Evolutionary conservation across 2,888 invertebrate genomes (phyloP).

Genomic region (Eupeodes luniger): DNA sequence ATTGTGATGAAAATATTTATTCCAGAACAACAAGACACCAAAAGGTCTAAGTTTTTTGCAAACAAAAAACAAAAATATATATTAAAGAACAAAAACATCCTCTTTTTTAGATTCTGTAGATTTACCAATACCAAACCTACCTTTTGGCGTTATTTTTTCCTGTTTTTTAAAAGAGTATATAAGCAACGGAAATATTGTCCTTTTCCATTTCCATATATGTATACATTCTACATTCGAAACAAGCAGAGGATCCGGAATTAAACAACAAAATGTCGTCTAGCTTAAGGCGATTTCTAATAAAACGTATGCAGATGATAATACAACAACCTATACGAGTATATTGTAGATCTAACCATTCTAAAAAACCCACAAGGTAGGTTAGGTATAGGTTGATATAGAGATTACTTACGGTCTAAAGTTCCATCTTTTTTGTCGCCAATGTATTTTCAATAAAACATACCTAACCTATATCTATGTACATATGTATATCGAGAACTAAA

Average conservation of each 20-base stretch:
- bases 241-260: constrained; percentile 13
- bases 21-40: background rate
- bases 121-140: background rate
- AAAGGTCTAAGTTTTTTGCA: background rate
- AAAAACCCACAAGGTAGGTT: constrained; percentile 27
- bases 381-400: background rate
- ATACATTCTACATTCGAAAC: constrained; percentile 22
- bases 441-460: constrained; percentile 24
- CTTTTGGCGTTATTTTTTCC: background rate
- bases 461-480: no score
- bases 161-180: constrained; percentile 26
- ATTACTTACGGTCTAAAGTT: constrained; percentile 28
- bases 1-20: background rate
- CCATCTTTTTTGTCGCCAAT: background rate
- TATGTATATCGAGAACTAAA: constrained; percentile 5
- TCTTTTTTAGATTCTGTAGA: background rate
- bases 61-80: background rate
- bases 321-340: no score
- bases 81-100: constrained; percentile 6
- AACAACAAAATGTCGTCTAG: constrained; percentile 48
- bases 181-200: constrained; percentile 42
- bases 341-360: background rate
- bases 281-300: constrained; percentile 49
- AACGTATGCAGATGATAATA: constrained; percentile 43
- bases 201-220: constrained; percentile 68